Evolutionary conservation across 2,888 invertebrate species (phyloP).

Genomic region (Allophyes oxyacanthae): DNA sequence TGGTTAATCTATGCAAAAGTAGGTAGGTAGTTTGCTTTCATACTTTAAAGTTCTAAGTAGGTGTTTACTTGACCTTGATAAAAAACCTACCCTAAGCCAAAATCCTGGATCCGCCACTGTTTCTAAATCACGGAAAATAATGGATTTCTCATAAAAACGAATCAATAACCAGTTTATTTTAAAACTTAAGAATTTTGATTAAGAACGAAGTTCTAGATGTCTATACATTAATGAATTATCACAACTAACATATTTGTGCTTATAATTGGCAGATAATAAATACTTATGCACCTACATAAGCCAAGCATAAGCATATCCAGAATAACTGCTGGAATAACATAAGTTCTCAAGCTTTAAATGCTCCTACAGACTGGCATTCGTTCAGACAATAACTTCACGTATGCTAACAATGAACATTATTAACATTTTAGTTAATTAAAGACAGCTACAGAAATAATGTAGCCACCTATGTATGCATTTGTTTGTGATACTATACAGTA

Average conservation of each 20-base stretch:
- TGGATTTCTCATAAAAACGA: too few species aligned
- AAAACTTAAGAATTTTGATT: background rate
- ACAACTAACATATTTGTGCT: constrained; percentile 1
- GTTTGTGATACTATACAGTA: constrained; percentile 1
- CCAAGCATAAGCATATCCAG: constrained; percentile 17
- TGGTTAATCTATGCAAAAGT: too few species aligned
- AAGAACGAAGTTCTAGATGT: background rate
- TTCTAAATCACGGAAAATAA: too few species aligned
- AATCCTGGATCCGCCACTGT: too few species aligned
- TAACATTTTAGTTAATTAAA: constrained; percentile 57
- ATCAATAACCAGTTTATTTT: too few species aligned
- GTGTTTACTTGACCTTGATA: too few species aligned
- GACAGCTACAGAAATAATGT: constrained; percentile 24
- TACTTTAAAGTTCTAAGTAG: too few species aligned
- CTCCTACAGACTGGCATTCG: constrained; percentile 36
- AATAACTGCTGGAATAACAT: constrained; percentile 45
- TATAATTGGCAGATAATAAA: constrained; percentile 11
- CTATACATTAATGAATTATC: background rate
- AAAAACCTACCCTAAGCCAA: too few species aligned
- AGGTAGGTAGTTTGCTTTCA: too few species aligned
- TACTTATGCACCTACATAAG: constrained; percentile 16
- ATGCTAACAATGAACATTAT: constrained; percentile 56
- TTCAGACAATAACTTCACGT: constrained; percentile 47
- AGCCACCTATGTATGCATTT: constrained; percentile 22
- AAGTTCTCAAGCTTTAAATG: constrained; percentile 53